Evolutionary conservation across 1,140 invertebrate genomes (phyloP).

Genomic region (Pseudobourletiella spinata): DNA sequence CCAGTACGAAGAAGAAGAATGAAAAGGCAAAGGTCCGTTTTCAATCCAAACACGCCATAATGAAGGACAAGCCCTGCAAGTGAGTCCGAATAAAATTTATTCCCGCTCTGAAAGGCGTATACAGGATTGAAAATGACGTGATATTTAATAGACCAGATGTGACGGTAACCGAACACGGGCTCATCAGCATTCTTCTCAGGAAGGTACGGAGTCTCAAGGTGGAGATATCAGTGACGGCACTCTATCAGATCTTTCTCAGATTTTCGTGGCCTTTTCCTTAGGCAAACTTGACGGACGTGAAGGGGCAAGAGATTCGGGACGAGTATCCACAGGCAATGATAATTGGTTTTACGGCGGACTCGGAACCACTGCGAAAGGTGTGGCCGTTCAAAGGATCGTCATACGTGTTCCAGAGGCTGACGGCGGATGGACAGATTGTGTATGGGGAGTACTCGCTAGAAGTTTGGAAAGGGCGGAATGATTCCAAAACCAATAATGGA

Average conservation of each 20-base stretch:
- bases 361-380: conserved; percentile 15
- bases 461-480: not conserved
- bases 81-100: no score
- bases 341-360: conserved; percentile 10
- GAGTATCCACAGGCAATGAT: conserved; percentile 1
- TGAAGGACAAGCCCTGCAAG: no score
- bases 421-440: conserved; percentile 25
- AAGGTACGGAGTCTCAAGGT: not conserved
- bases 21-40: not conserved
- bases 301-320: no score
- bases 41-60: no score
- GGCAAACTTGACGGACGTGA: no score
- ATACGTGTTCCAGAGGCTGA: conserved; percentile 16
- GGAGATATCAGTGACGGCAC: not conserved
- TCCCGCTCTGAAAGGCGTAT: no score
- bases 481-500: not conserved
- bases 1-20: not conserved
- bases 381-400: conserved; percentile 7
- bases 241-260: not conserved
- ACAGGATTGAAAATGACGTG: no score
- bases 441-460: conserved; percentile 13
- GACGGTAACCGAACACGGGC: conserved; percentile 9
- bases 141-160: not conserved
- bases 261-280: not conserved
- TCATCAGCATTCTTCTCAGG: not conserved